Percentiles rank a stretch among this genome's conserved stretches.
These are phyloP conservation scores for Huso huso DNA, from an alignment of 2,797 vertebrate species.

Conservation along the genomic window DNA sequence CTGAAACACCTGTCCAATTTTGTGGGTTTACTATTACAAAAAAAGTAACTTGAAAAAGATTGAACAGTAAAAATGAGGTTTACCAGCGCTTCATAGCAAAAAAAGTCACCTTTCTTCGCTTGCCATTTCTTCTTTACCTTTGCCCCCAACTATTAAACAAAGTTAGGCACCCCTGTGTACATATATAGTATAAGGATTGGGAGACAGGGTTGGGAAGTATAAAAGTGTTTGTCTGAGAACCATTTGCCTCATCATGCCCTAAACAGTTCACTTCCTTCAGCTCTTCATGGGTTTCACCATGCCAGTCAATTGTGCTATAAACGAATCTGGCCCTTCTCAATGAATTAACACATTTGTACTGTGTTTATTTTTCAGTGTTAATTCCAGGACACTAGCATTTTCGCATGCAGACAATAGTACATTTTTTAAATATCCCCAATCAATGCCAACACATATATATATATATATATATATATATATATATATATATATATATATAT, in stretches of 20 bases:
- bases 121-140: not conserved
- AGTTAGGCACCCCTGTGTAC: constrained; percentile 1
- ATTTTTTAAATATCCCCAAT: not conserved
- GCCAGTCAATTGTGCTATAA: constrained; percentile 66
- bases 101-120: not conserved
- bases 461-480: too few species aligned
- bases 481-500: too few species aligned
- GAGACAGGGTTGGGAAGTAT: not conserved
- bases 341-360: constrained; percentile 63
- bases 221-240: not conserved
- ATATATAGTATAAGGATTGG: not conserved
- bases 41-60: too few species aligned
- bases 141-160: not conserved
- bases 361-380: constrained; percentile 65
- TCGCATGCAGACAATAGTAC: constrained; percentile 15
- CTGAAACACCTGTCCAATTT: too few species aligned
- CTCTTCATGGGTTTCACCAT: constrained; percentile 38
- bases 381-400: constrained; percentile 63
- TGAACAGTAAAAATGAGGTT: too few species aligned
- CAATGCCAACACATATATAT: too few species aligned
- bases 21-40: too few species aligned
- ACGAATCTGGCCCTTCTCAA: constrained; percentile 67
- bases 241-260: constrained; percentile 51
- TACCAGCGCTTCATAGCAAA: too few species aligned
- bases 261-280: constrained; percentile 67